These are phyloP conservation scores for Podarcis muralis DNA, from an alignment of 2,113 vertebrate species.

Conservation along the genomic window DNA sequence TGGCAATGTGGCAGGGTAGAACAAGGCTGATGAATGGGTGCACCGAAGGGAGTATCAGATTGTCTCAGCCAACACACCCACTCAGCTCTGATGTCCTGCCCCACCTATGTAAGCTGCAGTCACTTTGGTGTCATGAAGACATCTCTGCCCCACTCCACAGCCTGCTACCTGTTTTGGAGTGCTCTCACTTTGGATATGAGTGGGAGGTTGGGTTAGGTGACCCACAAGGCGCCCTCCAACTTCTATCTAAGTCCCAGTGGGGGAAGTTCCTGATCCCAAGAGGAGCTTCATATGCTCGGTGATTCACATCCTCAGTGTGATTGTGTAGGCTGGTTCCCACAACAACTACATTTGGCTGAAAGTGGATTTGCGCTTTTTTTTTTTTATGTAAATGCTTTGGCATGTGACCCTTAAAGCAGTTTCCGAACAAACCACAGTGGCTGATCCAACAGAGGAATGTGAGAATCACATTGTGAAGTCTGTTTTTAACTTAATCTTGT, in stretches of 20 bases:
- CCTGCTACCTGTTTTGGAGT: not conserved
- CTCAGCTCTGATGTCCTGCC: too few species aligned
- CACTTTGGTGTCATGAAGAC: too few species aligned
- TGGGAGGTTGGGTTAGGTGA: not conserved
- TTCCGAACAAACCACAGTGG: not conserved
- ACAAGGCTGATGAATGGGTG: too few species aligned
- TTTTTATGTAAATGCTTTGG: not conserved
- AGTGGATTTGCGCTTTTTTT: not conserved
- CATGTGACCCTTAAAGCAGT: not conserved
- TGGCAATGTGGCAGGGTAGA: too few species aligned
- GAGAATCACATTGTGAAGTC: not conserved
- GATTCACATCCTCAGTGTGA: not conserved
- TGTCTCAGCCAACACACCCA: too few species aligned
- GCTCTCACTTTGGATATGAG: not conserved
- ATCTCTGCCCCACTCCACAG: too few species aligned
- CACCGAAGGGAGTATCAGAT: too few species aligned
- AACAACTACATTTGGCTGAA: not conserved
- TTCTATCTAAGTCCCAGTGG: not conserved
- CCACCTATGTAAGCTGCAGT: too few species aligned
- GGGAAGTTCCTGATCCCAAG: not conserved
- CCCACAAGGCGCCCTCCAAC: not conserved
- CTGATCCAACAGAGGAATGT: not conserved
- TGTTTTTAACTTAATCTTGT: slow-evolving; percentile 5
- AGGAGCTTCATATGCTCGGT: not conserved
- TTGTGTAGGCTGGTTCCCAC: not conserved